Percentiles rank a stretch among this genome's conserved stretches.
These are phyloP conservation scores for Danio choprae DNA, from an alignment of 2,797 vertebrate genomes.

Conservation along the genomic window DNA sequence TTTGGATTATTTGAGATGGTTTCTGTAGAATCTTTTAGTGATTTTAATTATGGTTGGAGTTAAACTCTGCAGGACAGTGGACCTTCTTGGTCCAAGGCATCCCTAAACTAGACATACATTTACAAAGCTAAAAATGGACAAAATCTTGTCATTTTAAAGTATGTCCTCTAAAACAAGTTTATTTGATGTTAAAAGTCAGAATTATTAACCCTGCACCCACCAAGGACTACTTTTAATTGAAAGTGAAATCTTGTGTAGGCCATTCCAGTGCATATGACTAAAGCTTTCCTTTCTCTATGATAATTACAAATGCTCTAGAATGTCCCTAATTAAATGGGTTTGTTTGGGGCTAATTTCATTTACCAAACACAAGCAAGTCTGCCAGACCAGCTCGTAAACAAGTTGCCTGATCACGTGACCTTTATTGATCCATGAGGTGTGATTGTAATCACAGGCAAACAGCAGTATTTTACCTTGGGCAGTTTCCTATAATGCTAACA, in stretches of 20 bases:
- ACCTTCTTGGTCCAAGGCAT: too few species aligned
- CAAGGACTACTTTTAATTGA: not conserved
- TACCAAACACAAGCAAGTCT: slow-evolving; percentile 21
- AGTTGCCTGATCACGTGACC: slow-evolving; percentile 32
- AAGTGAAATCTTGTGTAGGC: slow-evolving; percentile 11
- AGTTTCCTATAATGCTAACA: slow-evolving; percentile 11
- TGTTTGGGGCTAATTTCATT: slow-evolving; percentile 24
- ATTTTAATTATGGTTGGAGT: too few species aligned
- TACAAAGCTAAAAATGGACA: not conserved
- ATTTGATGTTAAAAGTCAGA: not conserved
- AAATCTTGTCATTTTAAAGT: not conserved
- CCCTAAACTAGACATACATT: not conserved
- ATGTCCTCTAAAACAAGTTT: slow-evolving; percentile 7
- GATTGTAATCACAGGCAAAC: slow-evolving; percentile 42
- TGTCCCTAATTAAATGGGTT: not conserved
- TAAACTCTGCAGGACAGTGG: too few species aligned
- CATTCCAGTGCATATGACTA: not conserved
- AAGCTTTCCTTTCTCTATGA: not conserved
- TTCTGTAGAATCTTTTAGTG: too few species aligned
- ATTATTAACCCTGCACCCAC: not conserved
- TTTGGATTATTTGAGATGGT: too few species aligned
- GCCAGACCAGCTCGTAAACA: slow-evolving; percentile 18
- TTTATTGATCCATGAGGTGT: slow-evolving; percentile 34
- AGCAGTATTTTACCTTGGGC: slow-evolving; percentile 17
- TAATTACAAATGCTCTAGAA: slow-evolving; percentile 1